phyloP scores from a whole-genome alignment of 2,797 vertebrate species.

The Manis crassicaudata region DNA sequence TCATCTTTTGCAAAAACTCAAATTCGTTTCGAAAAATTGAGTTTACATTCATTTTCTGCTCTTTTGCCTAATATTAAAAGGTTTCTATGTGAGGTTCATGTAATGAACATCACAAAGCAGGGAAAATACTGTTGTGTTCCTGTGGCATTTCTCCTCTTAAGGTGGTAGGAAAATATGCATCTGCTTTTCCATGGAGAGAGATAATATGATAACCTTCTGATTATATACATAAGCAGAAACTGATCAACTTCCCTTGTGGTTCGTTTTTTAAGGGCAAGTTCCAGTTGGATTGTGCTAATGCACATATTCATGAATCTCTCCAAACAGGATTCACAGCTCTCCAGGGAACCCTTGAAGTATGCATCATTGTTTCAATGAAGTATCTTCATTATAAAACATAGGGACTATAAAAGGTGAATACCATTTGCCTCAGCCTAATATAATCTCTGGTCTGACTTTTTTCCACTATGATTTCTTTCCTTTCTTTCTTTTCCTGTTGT shows the following conservation, averaged over 20 bases:
- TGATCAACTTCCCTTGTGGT: conserved; percentile 87
- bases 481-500: too few relatives aligned
- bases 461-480: conserved; percentile 65
- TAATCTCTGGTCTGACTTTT: conserved; percentile 84
- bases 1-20: conserved; percentile 72
- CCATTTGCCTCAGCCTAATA: conserved; percentile 85
- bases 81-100: conserved; percentile 62
- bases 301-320: conserved; percentile 92
- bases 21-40: conserved; percentile 71
- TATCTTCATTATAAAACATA: conserved; percentile 91
- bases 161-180: conserved; percentile 74
- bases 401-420: conserved; percentile 88
- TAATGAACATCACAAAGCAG: conserved; percentile 64
- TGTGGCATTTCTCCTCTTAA: conserved; percentile 80
- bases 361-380: conserved; percentile 91
- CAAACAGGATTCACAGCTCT: conserved; percentile 89
- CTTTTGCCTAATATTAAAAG: conserved; percentile 62
- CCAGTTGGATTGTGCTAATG: conserved; percentile 88
- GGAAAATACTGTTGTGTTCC: conserved; percentile 72
- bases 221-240: conserved; percentile 88
- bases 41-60: conserved; percentile 52
- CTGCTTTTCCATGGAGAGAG: conserved; percentile 83
- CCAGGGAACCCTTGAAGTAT: conserved; percentile 89
- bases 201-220: conserved; percentile 89
- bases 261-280: conserved; percentile 87